Conservation (phyloP, 1,140 invertebrate species). For the Rhizoglyphus robini region DNA sequence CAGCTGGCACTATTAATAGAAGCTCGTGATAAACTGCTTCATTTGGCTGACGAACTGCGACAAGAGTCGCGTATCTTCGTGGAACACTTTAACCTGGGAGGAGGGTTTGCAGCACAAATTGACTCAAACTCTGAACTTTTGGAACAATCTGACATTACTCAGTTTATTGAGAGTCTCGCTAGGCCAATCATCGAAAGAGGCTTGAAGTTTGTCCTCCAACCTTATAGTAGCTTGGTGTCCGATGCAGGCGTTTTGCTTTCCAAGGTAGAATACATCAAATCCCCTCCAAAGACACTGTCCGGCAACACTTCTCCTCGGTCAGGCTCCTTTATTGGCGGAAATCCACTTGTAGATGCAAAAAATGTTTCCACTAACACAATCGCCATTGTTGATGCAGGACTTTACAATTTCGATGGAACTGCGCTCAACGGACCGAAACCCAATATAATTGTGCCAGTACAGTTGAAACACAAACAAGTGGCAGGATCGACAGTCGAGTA, state of each 20-base stretch:
- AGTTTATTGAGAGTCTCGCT: constrained; percentile 23
- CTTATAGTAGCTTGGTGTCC: constrained; percentile 34
- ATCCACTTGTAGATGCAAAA: neutral
- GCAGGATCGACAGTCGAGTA: neutral
- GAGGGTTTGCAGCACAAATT: constrained; percentile 35
- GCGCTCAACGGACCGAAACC: constrained; percentile 35
- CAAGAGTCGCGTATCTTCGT: constrained; percentile 21
- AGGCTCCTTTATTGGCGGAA: constrained; percentile 8
- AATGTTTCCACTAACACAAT: constrained; percentile 22
- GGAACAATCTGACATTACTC: constrained; percentile 22
- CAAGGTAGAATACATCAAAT: constrained; percentile 29
- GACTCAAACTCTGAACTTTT: constrained; percentile 9
- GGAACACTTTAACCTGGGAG: constrained; percentile 35
- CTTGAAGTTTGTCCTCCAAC: constrained; percentile 34
- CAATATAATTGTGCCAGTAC: constrained; percentile 30
- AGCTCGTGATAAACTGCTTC: constrained; percentile 22
- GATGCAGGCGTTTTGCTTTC: constrained; percentile 35
- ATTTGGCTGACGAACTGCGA: constrained; percentile 21
- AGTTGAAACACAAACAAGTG: constrained; percentile 6
- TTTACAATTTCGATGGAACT: constrained; percentile 34
- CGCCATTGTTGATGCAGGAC: constrained; percentile 28
- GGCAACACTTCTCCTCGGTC: constrained; percentile 12
- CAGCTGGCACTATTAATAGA: constrained; percentile 19
- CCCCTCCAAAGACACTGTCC: neutral
- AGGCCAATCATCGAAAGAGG: constrained; percentile 24